These are phyloP conservation scores for Andrena fulva DNA, from an alignment of 2,888 invertebrate species.

Conservation along the genomic window DNA sequence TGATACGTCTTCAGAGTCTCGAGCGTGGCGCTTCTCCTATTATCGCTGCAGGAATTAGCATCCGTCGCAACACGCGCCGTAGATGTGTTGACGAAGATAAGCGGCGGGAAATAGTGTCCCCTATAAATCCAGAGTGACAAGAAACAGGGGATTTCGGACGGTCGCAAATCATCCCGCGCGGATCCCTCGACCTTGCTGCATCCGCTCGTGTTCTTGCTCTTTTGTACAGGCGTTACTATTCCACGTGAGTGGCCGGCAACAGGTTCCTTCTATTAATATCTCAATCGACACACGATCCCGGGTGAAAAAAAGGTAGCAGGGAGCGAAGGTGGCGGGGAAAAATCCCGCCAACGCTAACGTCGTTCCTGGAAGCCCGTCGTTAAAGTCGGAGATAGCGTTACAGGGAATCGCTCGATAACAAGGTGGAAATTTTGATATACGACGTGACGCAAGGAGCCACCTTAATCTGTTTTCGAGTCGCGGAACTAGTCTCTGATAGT, in stretches of 20 bases:
- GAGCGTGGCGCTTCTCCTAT: neutral
- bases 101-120: neutral
- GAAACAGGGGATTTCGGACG: neutral
- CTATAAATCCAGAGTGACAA: slow-evolving; percentile 31
- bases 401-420: neutral
- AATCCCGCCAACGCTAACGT: neutral
- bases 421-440: neutral
- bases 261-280: slow-evolving; percentile 67
- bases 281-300: slow-evolving; percentile 37
- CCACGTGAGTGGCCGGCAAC: slow-evolving; percentile 50
- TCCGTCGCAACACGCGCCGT: neutral
- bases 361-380: neutral
- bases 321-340: neutral
- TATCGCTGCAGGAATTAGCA: slow-evolving; percentile 14
- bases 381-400: neutral
- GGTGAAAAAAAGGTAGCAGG: slow-evolving; percentile 4
- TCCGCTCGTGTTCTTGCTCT: neutral
- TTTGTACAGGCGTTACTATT: slow-evolving; percentile 50
- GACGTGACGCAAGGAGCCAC: neutral
- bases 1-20: neutral
- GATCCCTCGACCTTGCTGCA: slow-evolving; percentile 33
- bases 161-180: slow-evolving; percentile 21
- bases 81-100: slow-evolving; percentile 12
- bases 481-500: too few relatives aligned
- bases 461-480: too few relatives aligned